Conservation (phyloP, 2,113 vertebrate species). For the Ornithorhynchus anatinus region DNA sequence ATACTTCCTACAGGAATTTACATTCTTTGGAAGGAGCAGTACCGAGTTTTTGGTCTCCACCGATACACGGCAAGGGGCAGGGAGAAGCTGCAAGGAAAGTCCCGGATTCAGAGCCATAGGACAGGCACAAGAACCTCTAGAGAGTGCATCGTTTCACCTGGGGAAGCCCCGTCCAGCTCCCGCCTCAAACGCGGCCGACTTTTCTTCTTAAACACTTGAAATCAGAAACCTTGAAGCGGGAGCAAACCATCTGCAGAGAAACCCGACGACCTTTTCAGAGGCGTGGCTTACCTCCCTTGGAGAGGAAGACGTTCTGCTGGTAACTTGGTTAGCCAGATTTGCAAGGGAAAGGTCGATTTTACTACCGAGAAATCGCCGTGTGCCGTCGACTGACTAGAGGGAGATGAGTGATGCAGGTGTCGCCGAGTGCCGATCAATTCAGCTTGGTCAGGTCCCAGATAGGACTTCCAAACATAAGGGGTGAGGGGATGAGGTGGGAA, state of each 20-base stretch:
- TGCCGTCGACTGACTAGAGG: background rate
- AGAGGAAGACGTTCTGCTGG: background rate
- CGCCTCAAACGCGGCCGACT: background rate
- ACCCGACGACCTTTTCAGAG: slow-evolving; percentile 18
- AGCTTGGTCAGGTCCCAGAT: background rate
- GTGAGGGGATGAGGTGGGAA: background rate
- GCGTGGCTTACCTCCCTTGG: slow-evolving; percentile 13
- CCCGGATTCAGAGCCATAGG: background rate
- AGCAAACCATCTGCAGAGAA: slow-evolving; percentile 7
- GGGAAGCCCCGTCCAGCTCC: background rate
- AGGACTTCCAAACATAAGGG: background rate
- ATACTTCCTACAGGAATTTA: slow-evolving; percentile 65
- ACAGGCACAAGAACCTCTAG: background rate
- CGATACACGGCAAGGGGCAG: slow-evolving; percentile 40
- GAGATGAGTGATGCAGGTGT: background rate
- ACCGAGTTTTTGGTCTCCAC: slow-evolving; percentile 58
- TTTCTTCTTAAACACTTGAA: background rate
- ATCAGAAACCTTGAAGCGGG: slow-evolving; percentile 47
- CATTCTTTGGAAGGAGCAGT: slow-evolving; percentile 67
- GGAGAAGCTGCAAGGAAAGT: slow-evolving; percentile 27
- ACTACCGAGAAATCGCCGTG: background rate
- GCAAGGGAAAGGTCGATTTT: background rate
- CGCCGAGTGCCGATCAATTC: background rate
- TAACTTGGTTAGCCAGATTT: accelerated
- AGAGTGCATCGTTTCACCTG: background rate